Evolutionary conservation across 2,888 invertebrate species (phyloP), one percentile per base, ranked within the genome.

Genomic region (Tinea trinotella): DNA sequence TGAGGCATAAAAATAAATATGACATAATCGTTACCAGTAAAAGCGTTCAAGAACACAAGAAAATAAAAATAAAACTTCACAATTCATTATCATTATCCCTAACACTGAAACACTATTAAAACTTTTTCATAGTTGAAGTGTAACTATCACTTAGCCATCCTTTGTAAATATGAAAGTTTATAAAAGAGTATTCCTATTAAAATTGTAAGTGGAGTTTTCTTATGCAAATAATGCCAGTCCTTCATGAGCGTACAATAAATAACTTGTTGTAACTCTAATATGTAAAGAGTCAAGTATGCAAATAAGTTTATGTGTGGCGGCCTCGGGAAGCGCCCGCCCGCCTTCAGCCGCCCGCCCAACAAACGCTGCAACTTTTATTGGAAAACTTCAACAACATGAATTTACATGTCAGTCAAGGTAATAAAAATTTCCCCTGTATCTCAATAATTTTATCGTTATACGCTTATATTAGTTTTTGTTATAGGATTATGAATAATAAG

Each of bases 341-440:
- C 13, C 18, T 2, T 19, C 13, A 19, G 50, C 50, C 50, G 57
- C 64, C 61, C 62, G 62, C 67, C 68, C 63, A 62, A 66, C 67
- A 64, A 64, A 60, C 68, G 66, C 59, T 70, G 73, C 77, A 80
- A 82, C 79, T 79, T 82, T 80, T 82, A 82, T 81, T 82, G 75
- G 75, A 76, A 82, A 82, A 82, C 82, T 81, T 79, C 64, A 36
- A 17, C 52, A 35, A 61, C 59, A 72, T 74, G 72, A 81, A 81
- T 81, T 79, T 79, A 76, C 79, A 82, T 81, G 71, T 72, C 70
- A 52, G 36, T 52, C 35, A 35, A n/a, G 36, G 19, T 52, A 34
- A 52, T 52, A 52, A 52, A 35, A 52, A 52, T 15, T 35, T 52
- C 1, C 17, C 30, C n/a, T 30, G 30, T 30, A 30, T 30, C 30